Percentiles rank a stretch among this genome's conserved stretches.
These are phyloP conservation scores for Cordilura impudica DNA, from an alignment of 2,888 invertebrate genomes.

Conservation along the genomic window DNA sequence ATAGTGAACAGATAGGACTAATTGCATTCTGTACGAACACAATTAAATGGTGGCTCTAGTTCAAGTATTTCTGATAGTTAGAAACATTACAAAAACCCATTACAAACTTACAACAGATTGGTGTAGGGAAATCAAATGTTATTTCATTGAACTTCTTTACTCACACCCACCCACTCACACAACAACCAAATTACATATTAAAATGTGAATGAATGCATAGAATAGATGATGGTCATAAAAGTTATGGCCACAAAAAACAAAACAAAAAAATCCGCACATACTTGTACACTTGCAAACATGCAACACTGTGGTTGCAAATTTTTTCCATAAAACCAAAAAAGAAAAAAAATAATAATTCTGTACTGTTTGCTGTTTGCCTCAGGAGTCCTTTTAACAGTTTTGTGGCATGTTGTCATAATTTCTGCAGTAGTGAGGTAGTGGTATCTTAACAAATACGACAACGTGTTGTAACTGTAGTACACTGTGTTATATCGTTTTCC, in stretches of 20 bases:
- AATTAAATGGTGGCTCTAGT: too few relatives aligned
- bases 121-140: conserved; percentile 13
- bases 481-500: not conserved
- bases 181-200: conserved; percentile 21
- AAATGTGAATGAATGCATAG: conserved; percentile 9
- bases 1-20: too few relatives aligned
- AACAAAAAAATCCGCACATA: conserved; percentile 23
- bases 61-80: too few relatives aligned
- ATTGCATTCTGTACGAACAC: too few relatives aligned
- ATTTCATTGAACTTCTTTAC: too few relatives aligned
- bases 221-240: conserved; percentile 49
- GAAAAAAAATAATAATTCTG: conserved; percentile 11
- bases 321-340: conserved; percentile 10
- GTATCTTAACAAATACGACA: conserved; percentile 39
- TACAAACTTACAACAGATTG: too few relatives aligned
- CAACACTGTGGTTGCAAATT: conserved; percentile 42
- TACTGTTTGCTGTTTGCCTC: conserved; percentile 48
- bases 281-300: not conserved
- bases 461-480: conserved; percentile 47
- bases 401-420: conserved; percentile 15
- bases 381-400: conserved; percentile 43
- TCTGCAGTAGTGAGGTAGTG: not conserved
- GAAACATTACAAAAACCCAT: too few relatives aligned
- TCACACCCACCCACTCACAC: not conserved
- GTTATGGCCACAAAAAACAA: conserved; percentile 34